Conservation (phyloP, 92 coral and sea anemone genomes). For the Paramuricea clavata region DNA sequence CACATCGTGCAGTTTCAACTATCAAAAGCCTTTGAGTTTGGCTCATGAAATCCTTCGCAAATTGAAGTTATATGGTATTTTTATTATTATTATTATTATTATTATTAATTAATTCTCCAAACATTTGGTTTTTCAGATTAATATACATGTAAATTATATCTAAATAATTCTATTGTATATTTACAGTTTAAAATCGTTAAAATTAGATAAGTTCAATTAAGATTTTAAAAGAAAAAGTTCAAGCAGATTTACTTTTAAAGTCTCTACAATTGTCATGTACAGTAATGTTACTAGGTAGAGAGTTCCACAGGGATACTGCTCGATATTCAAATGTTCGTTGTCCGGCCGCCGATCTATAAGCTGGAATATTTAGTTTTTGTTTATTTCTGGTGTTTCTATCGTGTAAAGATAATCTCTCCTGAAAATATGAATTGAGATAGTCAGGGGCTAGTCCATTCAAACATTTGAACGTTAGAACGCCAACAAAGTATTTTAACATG, state of each 20-base stretch:
- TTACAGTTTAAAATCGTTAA: no score
- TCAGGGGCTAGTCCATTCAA: background rate
- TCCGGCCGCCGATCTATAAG: background rate
- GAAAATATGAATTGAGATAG: background rate
- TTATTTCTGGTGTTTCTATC: background rate
- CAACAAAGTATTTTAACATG: slow-evolving; percentile 1
- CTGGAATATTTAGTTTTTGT: background rate
- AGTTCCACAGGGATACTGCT: slow-evolving; percentile 16
- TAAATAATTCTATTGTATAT: no score
- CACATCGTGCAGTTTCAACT: no score
- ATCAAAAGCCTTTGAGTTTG: no score
- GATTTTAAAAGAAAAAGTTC: background rate
- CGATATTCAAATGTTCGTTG: background rate
- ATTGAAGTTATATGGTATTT: no score
- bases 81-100: no score
- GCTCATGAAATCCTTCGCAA: no score
- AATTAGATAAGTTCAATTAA: background rate
- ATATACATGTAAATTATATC: no score
- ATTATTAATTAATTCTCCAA: no score
- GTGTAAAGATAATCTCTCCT: background rate
- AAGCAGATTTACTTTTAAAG: background rate
- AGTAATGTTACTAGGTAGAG: background rate
- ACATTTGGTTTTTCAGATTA: no score
- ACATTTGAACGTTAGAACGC: background rate
- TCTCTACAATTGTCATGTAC: background rate